Base-by-base conservation (phyloP, 2,797 vertebrate genomes). In the Malacoraja senta region DNA sequence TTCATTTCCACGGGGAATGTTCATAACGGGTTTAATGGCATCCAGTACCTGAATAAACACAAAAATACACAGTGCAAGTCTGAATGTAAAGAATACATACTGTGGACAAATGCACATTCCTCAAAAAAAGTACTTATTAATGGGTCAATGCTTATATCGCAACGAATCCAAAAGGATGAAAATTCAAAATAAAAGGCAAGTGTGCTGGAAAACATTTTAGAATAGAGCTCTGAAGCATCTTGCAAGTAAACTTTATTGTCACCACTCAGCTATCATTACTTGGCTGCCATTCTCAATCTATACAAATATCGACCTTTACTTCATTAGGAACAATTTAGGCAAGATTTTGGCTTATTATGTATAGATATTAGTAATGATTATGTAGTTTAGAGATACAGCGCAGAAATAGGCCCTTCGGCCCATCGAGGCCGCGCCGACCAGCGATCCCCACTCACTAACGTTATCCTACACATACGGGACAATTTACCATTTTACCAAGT, bases 11-110 rank as follows among this genome's bases (percentile, higher is more conserved):
- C 94, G 96, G 3, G 95, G 71, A 35, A 96, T 97, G 94, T 97
- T 99, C 98, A 99, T 98, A 77, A 98, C 96, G 0, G 98, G 98
- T 94, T 96, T 94, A 93, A 99, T 94, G 4, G 98, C 97, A 94
- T 99, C 98, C n/a, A 99, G 96, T 1, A 99, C 98, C 99, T 99
- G 93, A 12, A 68, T 83, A 63, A 91, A 10, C 32, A 91, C 35
- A 77, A n/a, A 78, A 86, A 38, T 19, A 88, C 0, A 88, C 32
- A 24, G 21, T 13, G 58, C 63, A 53, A 63, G 65, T 35, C n/a
- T 88, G 84, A 35, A 68, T 35, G 84, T 74, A 35, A 86, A 65
- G 71, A 58, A 61, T 35, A 71, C 83, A 72, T 81, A 19, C 17
- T 35, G 44, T 38, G 32, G 24, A 6, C 29, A 88, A 68, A 9